A percentile compares a stretch with the other conserved stretches of the same genome.
Evolutionary conservation across 2,113 vertebrate species (phyloP).

Genomic region (Crypturellus undulatus): DNA sequence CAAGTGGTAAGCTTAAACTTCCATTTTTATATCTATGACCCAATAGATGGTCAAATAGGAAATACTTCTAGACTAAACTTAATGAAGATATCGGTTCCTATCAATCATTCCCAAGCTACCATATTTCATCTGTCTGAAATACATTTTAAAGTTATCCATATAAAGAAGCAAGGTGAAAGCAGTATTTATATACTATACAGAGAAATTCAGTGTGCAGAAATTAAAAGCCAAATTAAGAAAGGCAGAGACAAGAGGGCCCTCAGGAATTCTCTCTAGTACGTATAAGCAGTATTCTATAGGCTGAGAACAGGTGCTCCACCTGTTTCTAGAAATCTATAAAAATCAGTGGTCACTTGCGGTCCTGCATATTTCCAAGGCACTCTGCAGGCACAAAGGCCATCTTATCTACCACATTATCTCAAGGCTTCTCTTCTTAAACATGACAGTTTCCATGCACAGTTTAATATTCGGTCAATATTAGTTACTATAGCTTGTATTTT

Average conservation of each 20-base stretch:
- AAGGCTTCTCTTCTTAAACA: constrained; percentile 4
- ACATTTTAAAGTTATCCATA: background rate
- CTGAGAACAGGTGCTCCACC: constrained; percentile 31
- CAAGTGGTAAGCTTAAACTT: background rate
- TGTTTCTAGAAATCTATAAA: constrained; percentile 13
- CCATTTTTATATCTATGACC: background rate
- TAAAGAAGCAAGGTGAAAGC: background rate
- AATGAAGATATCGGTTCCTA: background rate
- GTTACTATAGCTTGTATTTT: constrained; percentile 16
- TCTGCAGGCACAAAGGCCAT: background rate
- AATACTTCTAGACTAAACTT: background rate
- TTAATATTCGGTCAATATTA: constrained; percentile 53
- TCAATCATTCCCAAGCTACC: background rate
- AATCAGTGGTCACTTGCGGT: background rate
- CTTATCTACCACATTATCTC: background rate
- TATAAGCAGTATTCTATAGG: background rate
- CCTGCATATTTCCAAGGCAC: background rate
- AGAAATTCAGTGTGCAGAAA: background rate
- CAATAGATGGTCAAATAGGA: background rate
- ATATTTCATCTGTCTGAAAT: background rate
- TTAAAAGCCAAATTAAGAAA: background rate
- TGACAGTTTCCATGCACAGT: constrained; percentile 45
- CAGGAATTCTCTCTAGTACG: background rate
- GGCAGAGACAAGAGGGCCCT: background rate
- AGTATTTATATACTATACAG: background rate